phyloP scores from a whole-genome alignment of 2,113 vertebrate species.

The Redunca redunca region DNA sequence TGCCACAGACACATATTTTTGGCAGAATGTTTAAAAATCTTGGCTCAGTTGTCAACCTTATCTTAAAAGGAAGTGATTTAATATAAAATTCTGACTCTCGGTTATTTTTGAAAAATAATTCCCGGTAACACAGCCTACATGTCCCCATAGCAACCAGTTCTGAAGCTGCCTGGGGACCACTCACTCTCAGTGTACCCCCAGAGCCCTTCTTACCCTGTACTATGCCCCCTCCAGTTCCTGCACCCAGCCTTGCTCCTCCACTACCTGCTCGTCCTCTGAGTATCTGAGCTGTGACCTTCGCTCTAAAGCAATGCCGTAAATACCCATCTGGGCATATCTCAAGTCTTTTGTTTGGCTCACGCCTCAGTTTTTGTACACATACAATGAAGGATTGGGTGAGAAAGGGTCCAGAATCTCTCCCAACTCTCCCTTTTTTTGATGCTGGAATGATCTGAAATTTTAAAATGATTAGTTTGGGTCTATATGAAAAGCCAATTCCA shows the following conservation, averaged over 20 bases:
- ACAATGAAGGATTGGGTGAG: background rate
- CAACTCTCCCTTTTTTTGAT: background rate
- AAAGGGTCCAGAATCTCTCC: background rate
- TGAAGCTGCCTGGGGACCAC: background rate
- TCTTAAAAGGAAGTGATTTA: constrained; percentile 6
- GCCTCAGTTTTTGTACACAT: background rate
- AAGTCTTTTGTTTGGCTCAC: background rate
- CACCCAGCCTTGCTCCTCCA: accelerated
- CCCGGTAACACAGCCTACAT: accelerated
- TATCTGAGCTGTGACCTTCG: background rate
- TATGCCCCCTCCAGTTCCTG: too few relatives aligned
- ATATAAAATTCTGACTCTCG: background rate
- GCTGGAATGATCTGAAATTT: background rate
- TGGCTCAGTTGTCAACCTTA: background rate
- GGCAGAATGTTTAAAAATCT: background rate
- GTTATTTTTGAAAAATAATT: background rate
- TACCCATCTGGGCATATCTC: background rate
- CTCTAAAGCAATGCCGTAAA: too few relatives aligned
- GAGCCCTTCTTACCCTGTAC: accelerated
- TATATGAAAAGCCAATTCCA: background rate
- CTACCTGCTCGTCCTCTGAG: too few relatives aligned
- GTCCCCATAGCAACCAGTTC: background rate
- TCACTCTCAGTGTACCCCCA: accelerated
- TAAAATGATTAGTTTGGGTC: background rate
- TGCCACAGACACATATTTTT: background rate